Evolutionary conservation across 2,113 vertebrate genomes (phyloP).

Genomic region (Pelodiscus sinensis): DNA sequence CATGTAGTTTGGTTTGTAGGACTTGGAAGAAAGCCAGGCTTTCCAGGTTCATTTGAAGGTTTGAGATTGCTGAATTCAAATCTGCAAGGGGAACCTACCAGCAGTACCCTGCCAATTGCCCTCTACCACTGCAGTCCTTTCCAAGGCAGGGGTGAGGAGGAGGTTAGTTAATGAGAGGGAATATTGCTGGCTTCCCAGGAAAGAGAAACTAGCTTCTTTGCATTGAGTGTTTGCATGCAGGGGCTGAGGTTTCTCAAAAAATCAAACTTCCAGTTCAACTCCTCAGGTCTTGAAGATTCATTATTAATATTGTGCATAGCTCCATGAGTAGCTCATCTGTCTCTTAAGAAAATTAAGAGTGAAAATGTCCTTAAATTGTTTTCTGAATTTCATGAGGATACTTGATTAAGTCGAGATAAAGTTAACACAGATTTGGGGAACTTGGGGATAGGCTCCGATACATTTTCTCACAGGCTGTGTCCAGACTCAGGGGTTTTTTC

Average conservation of each 20-base stretch:
- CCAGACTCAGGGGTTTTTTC: too few species aligned
- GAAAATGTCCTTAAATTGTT: neutral
- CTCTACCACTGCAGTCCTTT: neutral
- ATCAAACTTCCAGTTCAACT: neutral
- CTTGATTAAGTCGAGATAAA: neutral
- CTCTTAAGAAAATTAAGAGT: neutral
- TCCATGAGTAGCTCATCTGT: neutral
- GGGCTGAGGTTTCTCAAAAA: neutral
- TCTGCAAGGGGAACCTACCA: neutral
- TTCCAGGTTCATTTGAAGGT: neutral
- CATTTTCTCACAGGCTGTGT: too few species aligned
- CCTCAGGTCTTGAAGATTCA: neutral
- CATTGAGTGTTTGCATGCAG: neutral
- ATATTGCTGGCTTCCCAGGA: neutral
- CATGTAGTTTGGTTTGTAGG: neutral
- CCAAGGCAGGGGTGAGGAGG: too few species aligned
- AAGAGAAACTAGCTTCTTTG: neutral
- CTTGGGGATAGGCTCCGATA: neutral
- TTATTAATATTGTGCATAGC: neutral
- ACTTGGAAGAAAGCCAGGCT: neutral
- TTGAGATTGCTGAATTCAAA: neutral
- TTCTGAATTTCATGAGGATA: neutral
- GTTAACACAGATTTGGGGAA: neutral
- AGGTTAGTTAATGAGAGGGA: neutral
- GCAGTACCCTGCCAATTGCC: neutral